Base-by-base conservation (phyloP, 2,113 vertebrate genomes). In the Noturus placidus region DNA sequence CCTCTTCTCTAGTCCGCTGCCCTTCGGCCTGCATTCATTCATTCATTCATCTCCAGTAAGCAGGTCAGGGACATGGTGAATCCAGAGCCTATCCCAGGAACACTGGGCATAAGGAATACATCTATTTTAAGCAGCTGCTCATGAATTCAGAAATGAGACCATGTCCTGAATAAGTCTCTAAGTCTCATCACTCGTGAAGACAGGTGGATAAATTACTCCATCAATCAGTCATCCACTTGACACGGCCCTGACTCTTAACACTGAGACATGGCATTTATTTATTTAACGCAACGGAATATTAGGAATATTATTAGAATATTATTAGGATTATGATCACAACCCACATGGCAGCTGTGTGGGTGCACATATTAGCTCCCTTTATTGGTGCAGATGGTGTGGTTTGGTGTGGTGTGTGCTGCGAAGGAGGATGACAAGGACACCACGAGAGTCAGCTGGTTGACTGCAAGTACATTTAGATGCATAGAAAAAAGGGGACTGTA, bases 71-170 rank as follows among this genome's bases (percentile, higher is more conserved):
- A 61, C 33, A 42, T 25, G 30, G 78, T 80, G 20, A 80, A 80
- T 35, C 30, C 17, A 1, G 19, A 22, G 54, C 27, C n/a, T 19
- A 20, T 57, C 17, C 54, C 54, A 80, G 30, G 17, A 82, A 38
- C 22, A 61, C 33, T 25, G 35, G 56, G 33, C 56, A 57, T 19
- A 57, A 80, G 25, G 33, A 27, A 70, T 85, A 14, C 25, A 76
- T 15, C 20, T 38, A 35, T 33, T 76, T 76, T 59, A 72, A 85
- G 35, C n/a, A 56, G 8, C n/a, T 13, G 46, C 27, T 57, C 13
- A 38, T 84, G 25, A 84, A 84, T 76, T 85, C 52, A 42, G 69
- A 46, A 63, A 76, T 63, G 70, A 77, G 56, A 17, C 27, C 22
- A 22, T 42, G 13, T 63, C 84, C 84, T 30, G 52, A 74, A 57